Evolutionary conservation across 2,113 vertebrate genomes (phyloP), one percentile per base, ranked within the genome.

Genomic region (Anoplopoma fimbria): DNA sequence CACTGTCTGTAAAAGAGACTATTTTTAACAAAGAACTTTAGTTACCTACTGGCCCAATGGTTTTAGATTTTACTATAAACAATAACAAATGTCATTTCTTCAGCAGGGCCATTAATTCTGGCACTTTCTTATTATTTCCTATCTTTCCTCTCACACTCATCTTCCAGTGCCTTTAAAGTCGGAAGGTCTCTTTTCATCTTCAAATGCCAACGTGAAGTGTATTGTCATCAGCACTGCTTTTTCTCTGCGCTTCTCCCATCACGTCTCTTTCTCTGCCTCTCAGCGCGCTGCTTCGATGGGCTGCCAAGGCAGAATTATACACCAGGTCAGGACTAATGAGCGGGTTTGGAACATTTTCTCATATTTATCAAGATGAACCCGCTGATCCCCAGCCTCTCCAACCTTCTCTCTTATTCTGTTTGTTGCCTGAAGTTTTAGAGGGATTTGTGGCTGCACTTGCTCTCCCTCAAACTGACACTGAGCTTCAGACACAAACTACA

Each of bases 291-390:
- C n/a, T n/a, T n/a, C n/a, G n/a, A n/a, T n/a, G n/a, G n/a, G 62
- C 81, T 84, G 75, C 83, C 17, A 55, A 85, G 79, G 45, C 86
- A 65, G 71, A 90, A 86, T 90, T 77, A 90, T 85, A 84, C 88
- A 53, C 61, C 80, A 69, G 83, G 73, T 83, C 88, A 88, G 72
- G 27, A 67, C 88, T 91, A 89, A 93, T 90, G 88, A 93, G 89
- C 40, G 55, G 64, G 40, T 85, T 81, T 81, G 80, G 65, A 88
- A 81, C 79, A 64, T 73, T 84, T 86, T 78, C 72, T 80, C 87
- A 78, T 79, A 84, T 89, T 89, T 87, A 86, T 86, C 77, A 7
- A 29, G 69, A 87, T 90, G 83, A 91, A 87, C 89, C 82, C 67
- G 86, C 79, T 76, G 90, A 82, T 81, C 79, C 62, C 13, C 60